A percentile compares a stretch with the other conserved stretches of the same genome.
Evolutionary conservation across 2,797 vertebrate genomes (phyloP).

Genomic region (Heterohyrax brucei): DNA sequence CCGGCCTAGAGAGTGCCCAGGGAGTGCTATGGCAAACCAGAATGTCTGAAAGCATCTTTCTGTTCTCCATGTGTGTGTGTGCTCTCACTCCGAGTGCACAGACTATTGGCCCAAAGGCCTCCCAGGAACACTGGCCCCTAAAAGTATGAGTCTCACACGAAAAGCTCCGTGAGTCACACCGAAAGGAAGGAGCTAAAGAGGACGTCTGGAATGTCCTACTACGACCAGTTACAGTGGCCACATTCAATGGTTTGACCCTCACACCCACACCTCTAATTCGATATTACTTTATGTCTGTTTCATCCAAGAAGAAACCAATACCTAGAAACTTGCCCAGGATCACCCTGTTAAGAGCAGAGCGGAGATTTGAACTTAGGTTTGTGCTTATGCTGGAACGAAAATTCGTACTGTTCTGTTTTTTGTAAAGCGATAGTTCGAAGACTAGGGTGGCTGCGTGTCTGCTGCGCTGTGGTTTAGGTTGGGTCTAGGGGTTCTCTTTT

Average conservation of each 20-base stretch:
- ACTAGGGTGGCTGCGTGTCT: background rate
- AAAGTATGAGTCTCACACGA: background rate
- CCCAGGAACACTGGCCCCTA: background rate
- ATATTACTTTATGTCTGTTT: background rate
- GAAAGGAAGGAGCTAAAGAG: background rate
- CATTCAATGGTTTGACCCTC: background rate
- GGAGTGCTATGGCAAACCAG: background rate
- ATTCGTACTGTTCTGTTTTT: slow-evolving; percentile 41
- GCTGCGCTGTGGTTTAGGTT: background rate
- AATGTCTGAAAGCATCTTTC: background rate
- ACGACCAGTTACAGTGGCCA: background rate
- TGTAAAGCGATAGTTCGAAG: slow-evolving; percentile 24
- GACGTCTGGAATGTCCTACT: background rate
- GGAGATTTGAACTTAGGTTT: background rate
- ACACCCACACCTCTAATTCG: background rate
- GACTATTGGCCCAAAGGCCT: background rate
- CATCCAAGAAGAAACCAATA: background rate
- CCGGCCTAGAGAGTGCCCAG: background rate
- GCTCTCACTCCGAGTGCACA: background rate
- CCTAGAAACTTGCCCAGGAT: slow-evolving; percentile 43
- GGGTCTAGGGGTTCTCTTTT: slow-evolving; percentile 23
- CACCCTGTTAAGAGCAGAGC: background rate
- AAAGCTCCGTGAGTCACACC: background rate
- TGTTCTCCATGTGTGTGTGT: background rate
- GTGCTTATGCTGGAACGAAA: background rate